These are phyloP conservation scores for Eptatretus burgeri DNA, from an alignment of 2,113 vertebrate species.

Conservation along the genomic window DNA sequence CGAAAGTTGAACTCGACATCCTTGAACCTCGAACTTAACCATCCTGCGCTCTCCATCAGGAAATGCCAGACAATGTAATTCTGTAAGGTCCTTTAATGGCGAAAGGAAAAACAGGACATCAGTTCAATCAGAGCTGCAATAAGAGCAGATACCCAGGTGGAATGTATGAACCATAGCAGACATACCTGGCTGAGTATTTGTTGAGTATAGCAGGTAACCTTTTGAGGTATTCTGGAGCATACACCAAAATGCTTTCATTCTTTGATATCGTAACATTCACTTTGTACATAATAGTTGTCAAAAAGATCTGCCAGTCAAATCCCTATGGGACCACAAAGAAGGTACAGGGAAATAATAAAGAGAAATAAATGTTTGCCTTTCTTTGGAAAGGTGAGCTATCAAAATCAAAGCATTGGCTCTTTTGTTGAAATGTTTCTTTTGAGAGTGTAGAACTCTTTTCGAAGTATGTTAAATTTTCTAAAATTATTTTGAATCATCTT, in stretches of 20 bases:
- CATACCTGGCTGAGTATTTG: constrained; percentile 41
- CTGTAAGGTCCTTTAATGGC: constrained; percentile 40
- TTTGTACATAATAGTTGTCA: constrained; percentile 41
- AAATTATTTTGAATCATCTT: too few species aligned
- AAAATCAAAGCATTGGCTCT: too few species aligned
- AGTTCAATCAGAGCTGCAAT: neutral
- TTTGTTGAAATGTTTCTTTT: too few species aligned
- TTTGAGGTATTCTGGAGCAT: constrained; percentile 47
- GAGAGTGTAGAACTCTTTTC: too few species aligned
- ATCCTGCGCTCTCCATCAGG: constrained; percentile 42
- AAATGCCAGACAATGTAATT: constrained; percentile 82
- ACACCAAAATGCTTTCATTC: constrained; percentile 56
- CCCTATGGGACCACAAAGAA: constrained; percentile 20
- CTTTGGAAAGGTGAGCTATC: neutral
- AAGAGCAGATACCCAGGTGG: too few species aligned
- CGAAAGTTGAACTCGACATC: constrained; percentile 41
- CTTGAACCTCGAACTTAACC: constrained; percentile 56
- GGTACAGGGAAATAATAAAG: constrained; percentile 9
- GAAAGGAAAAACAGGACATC: constrained; percentile 4
- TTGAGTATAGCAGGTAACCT: constrained; percentile 36
- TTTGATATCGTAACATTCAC: constrained; percentile 27
- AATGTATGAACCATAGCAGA: neutral
- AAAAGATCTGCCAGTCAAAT: constrained; percentile 72
- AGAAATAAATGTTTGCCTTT: neutral
- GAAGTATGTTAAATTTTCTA: too few species aligned